phyloP scores from a whole-genome alignment of 2,888 invertebrate genomes.

The Eupithecia insigniata region DNA sequence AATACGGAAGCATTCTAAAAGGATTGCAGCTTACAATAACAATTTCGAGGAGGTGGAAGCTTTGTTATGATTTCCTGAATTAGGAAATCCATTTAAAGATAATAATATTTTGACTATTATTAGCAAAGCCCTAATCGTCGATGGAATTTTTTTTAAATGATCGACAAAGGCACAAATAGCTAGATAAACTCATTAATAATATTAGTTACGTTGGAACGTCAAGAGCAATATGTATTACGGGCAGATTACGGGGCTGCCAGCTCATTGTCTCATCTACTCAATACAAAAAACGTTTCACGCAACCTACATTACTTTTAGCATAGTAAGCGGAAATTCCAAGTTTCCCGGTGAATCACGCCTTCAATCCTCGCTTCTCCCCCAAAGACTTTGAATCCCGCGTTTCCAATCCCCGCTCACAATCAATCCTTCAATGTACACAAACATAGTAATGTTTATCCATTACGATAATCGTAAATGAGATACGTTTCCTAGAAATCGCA shows the following conservation, averaged over 20 bases:
- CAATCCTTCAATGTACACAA: slow-evolving; percentile 8
- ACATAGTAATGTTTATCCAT: slow-evolving; percentile 21
- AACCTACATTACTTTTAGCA: not conserved
- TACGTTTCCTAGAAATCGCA: slow-evolving; percentile 17
- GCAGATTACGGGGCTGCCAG: not conserved
- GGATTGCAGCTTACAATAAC: slow-evolving; percentile 17
- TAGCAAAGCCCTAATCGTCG: not conserved
- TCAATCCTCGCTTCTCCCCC: slow-evolving; percentile 13
- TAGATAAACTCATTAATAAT: too few relatives aligned
- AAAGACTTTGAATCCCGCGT: slow-evolving; percentile 13
- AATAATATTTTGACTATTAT: not conserved
- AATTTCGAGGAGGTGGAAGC: not conserved
- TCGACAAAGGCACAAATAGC: too few relatives aligned
- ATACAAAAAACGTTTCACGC: not conserved
- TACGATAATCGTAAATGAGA: slow-evolving; percentile 18
- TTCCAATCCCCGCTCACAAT: slow-evolving; percentile 23
- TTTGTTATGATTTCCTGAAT: not conserved
- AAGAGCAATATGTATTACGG: not conserved
- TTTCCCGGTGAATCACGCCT: slow-evolving; percentile 22
- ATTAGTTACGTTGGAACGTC: not conserved
- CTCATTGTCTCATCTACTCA: not conserved
- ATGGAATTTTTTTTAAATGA: not conserved
- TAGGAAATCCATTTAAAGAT: not conserved
- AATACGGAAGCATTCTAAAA: slow-evolving; percentile 4
- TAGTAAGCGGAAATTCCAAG: slow-evolving; percentile 11